phyloP scores from a whole-genome alignment of 2,113 vertebrate genomes.

The Tragelaphus strepsiceros region DNA sequence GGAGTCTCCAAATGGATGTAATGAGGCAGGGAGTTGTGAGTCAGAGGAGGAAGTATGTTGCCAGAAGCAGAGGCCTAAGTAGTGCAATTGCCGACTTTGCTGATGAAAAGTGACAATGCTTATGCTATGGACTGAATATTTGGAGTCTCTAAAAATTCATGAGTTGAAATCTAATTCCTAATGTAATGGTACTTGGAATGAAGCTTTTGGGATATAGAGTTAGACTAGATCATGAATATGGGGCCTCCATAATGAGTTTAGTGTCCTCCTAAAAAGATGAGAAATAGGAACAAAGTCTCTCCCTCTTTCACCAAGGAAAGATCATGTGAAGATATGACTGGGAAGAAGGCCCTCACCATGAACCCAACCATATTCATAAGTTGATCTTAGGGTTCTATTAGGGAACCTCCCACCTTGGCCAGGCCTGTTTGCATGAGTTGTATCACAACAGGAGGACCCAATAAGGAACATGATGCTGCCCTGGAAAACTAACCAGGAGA shows the following conservation, averaged over 20 bases:
- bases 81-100: neutral
- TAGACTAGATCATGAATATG: neutral
- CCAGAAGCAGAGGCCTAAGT: neutral
- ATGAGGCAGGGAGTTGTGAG: neutral
- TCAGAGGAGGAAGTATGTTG: neutral
- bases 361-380: fast-evolving
- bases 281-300: neutral
- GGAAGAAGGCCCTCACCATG: neutral
- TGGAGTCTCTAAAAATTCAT: neutral
- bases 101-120: neutral
- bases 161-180: neutral
- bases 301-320: neutral
- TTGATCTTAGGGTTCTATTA: neutral
- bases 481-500: neutral
- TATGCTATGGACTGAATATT: neutral
- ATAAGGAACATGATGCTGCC: neutral
- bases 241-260: neutral
- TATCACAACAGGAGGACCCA: neutral
- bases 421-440: neutral
- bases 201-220: neutral
- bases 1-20: neutral
- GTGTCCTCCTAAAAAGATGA: neutral
- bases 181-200: neutral
- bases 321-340: neutral
- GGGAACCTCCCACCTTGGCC: neutral